A percentile compares a stretch with the other conserved stretches of the same genome.
phyloP scores from a whole-genome alignment of 2,797 vertebrate genomes.

The Vipera ursinii region DNA sequence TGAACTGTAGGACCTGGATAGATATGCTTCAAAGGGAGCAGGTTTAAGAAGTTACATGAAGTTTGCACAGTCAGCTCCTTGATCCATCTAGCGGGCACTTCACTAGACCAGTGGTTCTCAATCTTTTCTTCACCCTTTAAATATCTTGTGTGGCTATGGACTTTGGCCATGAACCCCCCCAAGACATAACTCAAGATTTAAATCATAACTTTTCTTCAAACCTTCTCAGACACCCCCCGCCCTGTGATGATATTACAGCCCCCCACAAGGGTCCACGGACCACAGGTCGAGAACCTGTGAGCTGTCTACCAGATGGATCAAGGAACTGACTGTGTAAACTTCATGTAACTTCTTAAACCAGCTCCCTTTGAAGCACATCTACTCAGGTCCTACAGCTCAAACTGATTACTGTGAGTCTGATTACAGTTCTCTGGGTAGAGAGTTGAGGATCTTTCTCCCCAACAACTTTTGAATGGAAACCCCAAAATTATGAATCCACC shows the following conservation, averaged over 20 bases:
- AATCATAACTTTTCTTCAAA: background rate
- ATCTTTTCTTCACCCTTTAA: background rate
- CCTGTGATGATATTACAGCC: background rate
- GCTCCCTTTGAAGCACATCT: background rate
- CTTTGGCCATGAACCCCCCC: background rate
- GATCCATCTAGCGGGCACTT: background rate
- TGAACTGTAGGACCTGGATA: background rate
- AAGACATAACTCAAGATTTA: background rate
- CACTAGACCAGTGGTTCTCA: background rate
- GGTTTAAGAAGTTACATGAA: background rate
- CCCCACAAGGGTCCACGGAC: background rate
- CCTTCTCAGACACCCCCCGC: background rate
- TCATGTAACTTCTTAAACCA: background rate
- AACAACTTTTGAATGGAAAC: background rate
- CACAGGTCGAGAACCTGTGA: background rate
- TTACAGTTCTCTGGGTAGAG: background rate
- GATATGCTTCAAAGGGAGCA: background rate
- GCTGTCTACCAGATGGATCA: background rate
- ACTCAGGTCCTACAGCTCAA: background rate
- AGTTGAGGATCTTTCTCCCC: background rate
- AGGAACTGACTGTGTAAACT: background rate
- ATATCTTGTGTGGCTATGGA: background rate
- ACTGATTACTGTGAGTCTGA: background rate
- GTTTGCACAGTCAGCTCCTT: background rate
- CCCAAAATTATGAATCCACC: background rate